Evolutionary conservation across 92 coral and sea anemone species (phyloP), one percentile per base, ranked within the genome.

Genomic region (Siderastrea siderea): DNA sequence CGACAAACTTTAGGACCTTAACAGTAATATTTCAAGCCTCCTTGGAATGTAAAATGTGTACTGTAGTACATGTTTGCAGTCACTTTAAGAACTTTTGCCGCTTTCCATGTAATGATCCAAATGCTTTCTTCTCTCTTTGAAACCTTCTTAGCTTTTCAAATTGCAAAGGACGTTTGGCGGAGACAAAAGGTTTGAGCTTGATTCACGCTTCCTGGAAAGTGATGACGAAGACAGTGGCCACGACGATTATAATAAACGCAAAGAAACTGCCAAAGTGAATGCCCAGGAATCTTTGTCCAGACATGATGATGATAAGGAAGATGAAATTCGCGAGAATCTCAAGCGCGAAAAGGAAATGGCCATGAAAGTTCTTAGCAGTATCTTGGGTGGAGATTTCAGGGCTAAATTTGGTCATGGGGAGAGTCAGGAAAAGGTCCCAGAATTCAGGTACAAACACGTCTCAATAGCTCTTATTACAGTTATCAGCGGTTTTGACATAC

Each of bases 181-280:
- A 51, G 99, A 98, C 81, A 81, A 87, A 60, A 72, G 99, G 70
- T 98, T 98, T 75, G 92, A 95, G 73, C 92, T 98, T 80, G 98
- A 98, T 61, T 74, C 92, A 64, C 89, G 96, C 68, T 98, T 98
- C 57, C 83, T 92, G 81, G 99, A 95, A 62, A 94, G 95, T 78
- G 98, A 98, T 71, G 95, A 93, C 8, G 58, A 90, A 9, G 90
- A 87, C 9, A 17, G 65, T 14, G 69, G 69, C 5, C 69, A 78
- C 9, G 75, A 80, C 50, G 84, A 74, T 71, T 74, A 87, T 44
- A 68, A 11, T 47, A 14, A 5, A 2, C 19, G 12, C 15, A 50
- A 66, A 5, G 66, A 44, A 19, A 19, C 13, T 60, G 72, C 38
- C 54, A 52, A 3, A 4, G 48, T 52, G 12, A 89, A 82, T 12